phyloP scores from a whole-genome alignment of 2,797 vertebrate species.

The Sarcophilus harrisii region DNA sequence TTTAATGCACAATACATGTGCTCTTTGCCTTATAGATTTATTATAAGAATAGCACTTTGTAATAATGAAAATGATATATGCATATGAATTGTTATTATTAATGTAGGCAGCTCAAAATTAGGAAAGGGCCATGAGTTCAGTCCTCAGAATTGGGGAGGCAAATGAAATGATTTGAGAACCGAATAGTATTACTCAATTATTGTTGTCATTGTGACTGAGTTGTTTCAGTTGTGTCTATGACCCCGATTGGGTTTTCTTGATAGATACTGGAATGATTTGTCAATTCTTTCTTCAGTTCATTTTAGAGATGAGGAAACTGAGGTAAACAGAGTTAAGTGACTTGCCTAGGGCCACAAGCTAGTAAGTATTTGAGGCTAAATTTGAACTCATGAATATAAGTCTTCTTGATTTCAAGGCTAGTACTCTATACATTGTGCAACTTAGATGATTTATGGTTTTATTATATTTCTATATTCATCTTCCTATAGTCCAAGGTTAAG shows the following conservation, averaged over 20 bases:
- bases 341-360: neutral
- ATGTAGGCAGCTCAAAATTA: neutral
- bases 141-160: neutral
- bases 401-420: neutral
- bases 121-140: neutral
- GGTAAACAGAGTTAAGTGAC: neutral
- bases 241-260: neutral
- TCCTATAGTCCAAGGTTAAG: neutral
- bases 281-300: neutral
- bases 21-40: neutral
- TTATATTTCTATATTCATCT: neutral
- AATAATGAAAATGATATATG: neutral
- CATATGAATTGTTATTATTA: neutral
- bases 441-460: neutral
- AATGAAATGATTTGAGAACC: neutral
- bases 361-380: neutral
- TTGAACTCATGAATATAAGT: neutral
- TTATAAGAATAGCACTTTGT: neutral
- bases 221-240: neutral
- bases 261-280: neutral
- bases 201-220: neutral
- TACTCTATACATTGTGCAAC: neutral
- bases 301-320: neutral
- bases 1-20: neutral
- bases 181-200: neutral